Base-by-base conservation (phyloP, 2,888 invertebrate species). In the Serrognathus titanus region DNA sequence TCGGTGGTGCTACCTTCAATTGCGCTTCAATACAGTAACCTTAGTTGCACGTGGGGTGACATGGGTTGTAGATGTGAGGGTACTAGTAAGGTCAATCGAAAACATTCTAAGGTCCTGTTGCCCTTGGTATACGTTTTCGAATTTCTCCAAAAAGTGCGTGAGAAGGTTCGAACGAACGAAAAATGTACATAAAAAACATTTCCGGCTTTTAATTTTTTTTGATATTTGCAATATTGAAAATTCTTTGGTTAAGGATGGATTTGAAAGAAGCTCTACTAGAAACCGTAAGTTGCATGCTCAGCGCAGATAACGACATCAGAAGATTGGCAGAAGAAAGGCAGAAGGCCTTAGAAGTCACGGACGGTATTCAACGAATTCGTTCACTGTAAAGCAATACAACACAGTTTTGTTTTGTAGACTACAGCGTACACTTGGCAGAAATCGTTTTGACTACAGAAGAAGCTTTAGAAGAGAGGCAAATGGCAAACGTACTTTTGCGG, bases 281-380 rank as follows among this genome's bases (percentile, higher is more conserved):
- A 50, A 66, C 68, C 36, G 57, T 71, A 12, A 71, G 70, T 56
- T 69, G 70, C 58, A 68, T 69, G 52, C 49, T 71, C 12, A 67
- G 68, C 41, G 61, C 67, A n/a, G 65, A 69, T 54, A 64, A 66
- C 8, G 67, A 68, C 37, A 57, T 69, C 37, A 64, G 68, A 47
- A 59, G 66, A 35, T 50, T 69, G 50, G 67, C 70, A 10, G 66
- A 69, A 46, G 70, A 71, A 52, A 59, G 68, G 16, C 67, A 67
- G 31, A 69, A 70, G 53, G 68, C 70, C 10, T 51, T 71, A 9
- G 70, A 71, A 65, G 66, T 70, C 55, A 66, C 69, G 24, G 71
- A 71, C 51, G 70, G 71, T 71, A 41, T 50, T 52, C 6, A 37
- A 20, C 10, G 2, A 13, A 10, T 16, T 7, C 9, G 1, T 40